These are phyloP conservation scores for Athene cunicularia DNA, from an alignment of 2,113 vertebrate species.

Conservation along the genomic window DNA sequence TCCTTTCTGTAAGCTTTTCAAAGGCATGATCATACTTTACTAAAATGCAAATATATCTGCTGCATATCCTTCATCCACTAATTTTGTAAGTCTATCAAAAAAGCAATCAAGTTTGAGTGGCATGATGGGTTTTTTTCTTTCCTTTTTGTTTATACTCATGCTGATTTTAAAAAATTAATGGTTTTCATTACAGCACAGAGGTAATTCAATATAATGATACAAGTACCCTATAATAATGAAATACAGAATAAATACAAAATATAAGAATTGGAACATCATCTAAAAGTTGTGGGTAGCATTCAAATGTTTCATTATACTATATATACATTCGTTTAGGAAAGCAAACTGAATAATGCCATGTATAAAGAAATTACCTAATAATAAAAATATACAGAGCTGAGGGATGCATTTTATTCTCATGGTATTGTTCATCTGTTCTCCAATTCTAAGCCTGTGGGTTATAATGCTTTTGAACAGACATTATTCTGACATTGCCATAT, in stretches of 20 bases:
- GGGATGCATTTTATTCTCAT: not conserved
- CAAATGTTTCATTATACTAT: not conserved
- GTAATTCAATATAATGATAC: conserved; percentile 17
- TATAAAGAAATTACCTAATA: not conserved
- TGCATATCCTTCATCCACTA: not conserved
- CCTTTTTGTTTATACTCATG: conserved; percentile 35
- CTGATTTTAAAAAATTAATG: conserved; percentile 36
- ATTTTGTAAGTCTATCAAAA: conserved; percentile 57
- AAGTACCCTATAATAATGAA: conserved; percentile 9
- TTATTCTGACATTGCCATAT: not conserved
- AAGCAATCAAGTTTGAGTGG: conserved; percentile 54
- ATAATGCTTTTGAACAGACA: not conserved
- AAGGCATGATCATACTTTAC: not conserved
- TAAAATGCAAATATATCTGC: conserved; percentile 38
- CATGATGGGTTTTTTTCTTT: not conserved
- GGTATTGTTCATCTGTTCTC: not conserved
- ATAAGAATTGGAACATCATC: not conserved
- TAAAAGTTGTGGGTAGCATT: not conserved
- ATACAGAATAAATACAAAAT: not conserved
- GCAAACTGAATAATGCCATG: not conserved
- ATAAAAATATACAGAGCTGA: not conserved
- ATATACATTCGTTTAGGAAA: not conserved
- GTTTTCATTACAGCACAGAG: conserved; percentile 4
- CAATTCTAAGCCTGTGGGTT: not conserved
- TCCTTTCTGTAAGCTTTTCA: not conserved